Evolutionary conservation across 2,888 invertebrate genomes (phyloP).

Genomic region (Sarcophaga subvicina): DNA sequence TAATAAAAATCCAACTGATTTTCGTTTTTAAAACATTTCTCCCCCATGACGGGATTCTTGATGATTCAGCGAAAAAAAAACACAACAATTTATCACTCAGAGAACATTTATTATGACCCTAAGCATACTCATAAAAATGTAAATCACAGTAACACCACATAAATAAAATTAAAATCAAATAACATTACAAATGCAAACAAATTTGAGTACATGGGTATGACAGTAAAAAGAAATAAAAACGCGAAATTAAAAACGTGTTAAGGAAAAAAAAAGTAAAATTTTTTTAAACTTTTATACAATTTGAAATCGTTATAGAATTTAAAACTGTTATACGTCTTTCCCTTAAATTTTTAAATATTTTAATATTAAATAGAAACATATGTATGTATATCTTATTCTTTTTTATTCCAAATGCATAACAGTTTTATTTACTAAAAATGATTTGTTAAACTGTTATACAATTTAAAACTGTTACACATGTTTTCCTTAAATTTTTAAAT

Average conservation of each 20-base stretch:
- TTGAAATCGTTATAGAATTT: too few relatives aligned
- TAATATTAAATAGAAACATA: background rate
- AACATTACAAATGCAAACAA: background rate
- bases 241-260: slow-evolving; percentile 18
- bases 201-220: background rate
- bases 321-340: too few relatives aligned
- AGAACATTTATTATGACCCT: slow-evolving; percentile 29
- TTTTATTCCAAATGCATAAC: too few relatives aligned
- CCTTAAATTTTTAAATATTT: background rate
- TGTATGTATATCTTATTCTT: too few relatives aligned
- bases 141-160: slow-evolving; percentile 10
- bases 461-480: too few relatives aligned
- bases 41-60: background rate
- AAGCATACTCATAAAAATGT: slow-evolving; percentile 30
- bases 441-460: too few relatives aligned
- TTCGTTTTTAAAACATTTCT: slow-evolving; percentile 12
- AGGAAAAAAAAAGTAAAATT: background rate
- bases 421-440: too few relatives aligned
- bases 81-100: slow-evolving; percentile 28
- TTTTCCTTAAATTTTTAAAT: background rate
- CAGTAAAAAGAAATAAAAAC: background rate
- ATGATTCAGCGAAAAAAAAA: background rate
- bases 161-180: background rate
- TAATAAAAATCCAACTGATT: slow-evolving; percentile 5
- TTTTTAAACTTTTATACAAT: background rate